Evolutionary conservation across 1,140 invertebrate species (phyloP).

Genomic region (Pseudomyrmex pallidus): DNA sequence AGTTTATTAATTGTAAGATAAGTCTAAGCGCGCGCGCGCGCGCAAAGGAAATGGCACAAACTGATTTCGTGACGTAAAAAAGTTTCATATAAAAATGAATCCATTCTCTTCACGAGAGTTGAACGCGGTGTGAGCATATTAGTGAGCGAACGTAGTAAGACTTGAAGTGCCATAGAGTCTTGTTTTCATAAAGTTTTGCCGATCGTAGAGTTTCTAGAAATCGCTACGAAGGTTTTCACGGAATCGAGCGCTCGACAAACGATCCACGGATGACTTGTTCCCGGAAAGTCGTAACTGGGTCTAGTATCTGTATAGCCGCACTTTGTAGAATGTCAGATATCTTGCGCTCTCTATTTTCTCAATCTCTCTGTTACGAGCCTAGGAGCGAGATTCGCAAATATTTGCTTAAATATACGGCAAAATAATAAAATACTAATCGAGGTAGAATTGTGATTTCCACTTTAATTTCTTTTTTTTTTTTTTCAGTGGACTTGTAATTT

Average conservation of each 20-base stretch:
- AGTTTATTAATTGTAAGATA: too few species aligned
- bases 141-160: neutral
- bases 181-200: neutral
- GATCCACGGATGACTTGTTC: conserved; percentile 13
- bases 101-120: neutral
- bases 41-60: too few species aligned
- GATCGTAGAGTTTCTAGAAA: conserved; percentile 28
- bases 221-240: neutral
- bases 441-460: too few species aligned
- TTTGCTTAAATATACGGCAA: too few species aligned
- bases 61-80: too few species aligned
- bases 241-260: conserved; percentile 1
- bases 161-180: neutral
- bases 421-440: too few species aligned
- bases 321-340: conserved; percentile 1
- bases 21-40: too few species aligned
- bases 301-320: conserved; percentile 3
- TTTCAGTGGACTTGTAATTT: too few species aligned
- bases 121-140: too few species aligned
- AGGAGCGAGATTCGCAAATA: neutral
- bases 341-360: neutral
- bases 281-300: conserved; percentile 22
- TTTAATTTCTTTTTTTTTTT: too few species aligned
- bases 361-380: conserved; percentile 14
- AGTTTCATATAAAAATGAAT: too few species aligned